Percentiles rank a stretch among this genome's conserved stretches.
Evolutionary conservation across 2,888 invertebrate species (phyloP).

Genomic region (Siphonodentalium dalli): DNA sequence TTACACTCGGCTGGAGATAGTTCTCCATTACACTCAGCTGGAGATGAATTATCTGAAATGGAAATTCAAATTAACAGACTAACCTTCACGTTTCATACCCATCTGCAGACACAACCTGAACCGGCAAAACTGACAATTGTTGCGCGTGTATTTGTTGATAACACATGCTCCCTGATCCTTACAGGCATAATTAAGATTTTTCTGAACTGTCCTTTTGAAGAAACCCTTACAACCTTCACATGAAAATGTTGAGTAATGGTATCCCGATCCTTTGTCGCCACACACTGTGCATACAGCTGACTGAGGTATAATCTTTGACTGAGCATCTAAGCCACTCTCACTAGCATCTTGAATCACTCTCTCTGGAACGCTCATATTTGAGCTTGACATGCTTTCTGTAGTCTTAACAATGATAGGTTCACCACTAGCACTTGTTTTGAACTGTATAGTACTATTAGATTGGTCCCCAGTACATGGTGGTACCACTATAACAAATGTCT

Average conservation of each 20-base stretch:
- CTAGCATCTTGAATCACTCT: too few relatives aligned
- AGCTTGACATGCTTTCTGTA: too few relatives aligned
- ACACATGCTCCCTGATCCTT: slow-evolving; percentile 55
- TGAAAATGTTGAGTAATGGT: slow-evolving; percentile 63
- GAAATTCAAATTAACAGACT: neutral
- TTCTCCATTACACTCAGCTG: too few relatives aligned
- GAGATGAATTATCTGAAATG: neutral
- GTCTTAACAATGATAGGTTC: too few relatives aligned
- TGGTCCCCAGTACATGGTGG: too few relatives aligned
- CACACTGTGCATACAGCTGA: slow-evolving; percentile 54
- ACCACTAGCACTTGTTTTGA: too few relatives aligned
- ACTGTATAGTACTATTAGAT: too few relatives aligned
- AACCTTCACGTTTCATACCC: slow-evolving; percentile 65
- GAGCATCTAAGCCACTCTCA: too few relatives aligned
- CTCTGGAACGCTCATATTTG: too few relatives aligned
- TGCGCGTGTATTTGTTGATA: slow-evolving; percentile 62
- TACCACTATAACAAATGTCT: too few relatives aligned
- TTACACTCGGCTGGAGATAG: too few relatives aligned
- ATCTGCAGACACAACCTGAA: slow-evolving; percentile 60
- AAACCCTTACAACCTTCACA: slow-evolving; percentile 66
- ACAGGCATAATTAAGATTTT: slow-evolving; percentile 60
- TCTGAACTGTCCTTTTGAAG: slow-evolving; percentile 65
- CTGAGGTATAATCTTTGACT: too few relatives aligned
- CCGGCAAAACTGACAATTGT: slow-evolving; percentile 63
- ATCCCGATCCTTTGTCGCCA: slow-evolving; percentile 61